These are phyloP conservation scores for Balearica regulorum DNA, from an alignment of 2,797 vertebrate species.

Conservation along the genomic window DNA sequence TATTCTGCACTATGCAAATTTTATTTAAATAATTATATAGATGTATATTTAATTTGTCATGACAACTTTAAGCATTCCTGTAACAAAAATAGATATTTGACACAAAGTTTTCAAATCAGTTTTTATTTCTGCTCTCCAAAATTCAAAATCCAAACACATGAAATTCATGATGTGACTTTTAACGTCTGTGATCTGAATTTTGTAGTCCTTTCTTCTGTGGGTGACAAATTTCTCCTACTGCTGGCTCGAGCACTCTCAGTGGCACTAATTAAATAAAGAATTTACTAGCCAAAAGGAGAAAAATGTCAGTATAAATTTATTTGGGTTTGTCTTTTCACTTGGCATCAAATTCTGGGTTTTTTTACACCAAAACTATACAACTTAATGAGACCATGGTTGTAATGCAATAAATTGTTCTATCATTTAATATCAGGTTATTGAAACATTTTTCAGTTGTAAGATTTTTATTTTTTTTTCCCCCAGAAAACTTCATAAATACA, in stretches of 20 bases:
- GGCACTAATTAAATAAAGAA: neutral
- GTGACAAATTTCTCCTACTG: neutral
- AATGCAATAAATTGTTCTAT: neutral
- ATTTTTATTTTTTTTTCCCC: no score
- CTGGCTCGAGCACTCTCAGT: neutral
- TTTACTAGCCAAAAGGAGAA: neutral
- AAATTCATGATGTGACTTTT: neutral
- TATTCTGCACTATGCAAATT: neutral
- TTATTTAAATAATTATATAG: neutral
- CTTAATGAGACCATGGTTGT: neutral
- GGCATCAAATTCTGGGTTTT: neutral
- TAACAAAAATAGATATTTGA: neutral
- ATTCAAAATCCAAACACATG: neutral
- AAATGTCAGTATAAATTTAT: neutral
- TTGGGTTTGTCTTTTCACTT: neutral
- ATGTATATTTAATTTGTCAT: neutral
- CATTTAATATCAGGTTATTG: neutral
- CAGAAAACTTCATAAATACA: neutral
- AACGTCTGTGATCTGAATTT: neutral
- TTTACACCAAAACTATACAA: neutral
- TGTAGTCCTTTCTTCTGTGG: neutral
- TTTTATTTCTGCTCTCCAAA: neutral
- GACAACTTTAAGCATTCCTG: neutral
- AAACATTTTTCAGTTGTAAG: neutral
- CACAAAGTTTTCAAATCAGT: neutral